phyloP scores from a whole-genome alignment of 2,113 vertebrate genomes.

The Neogobius melanostomus region DNA sequence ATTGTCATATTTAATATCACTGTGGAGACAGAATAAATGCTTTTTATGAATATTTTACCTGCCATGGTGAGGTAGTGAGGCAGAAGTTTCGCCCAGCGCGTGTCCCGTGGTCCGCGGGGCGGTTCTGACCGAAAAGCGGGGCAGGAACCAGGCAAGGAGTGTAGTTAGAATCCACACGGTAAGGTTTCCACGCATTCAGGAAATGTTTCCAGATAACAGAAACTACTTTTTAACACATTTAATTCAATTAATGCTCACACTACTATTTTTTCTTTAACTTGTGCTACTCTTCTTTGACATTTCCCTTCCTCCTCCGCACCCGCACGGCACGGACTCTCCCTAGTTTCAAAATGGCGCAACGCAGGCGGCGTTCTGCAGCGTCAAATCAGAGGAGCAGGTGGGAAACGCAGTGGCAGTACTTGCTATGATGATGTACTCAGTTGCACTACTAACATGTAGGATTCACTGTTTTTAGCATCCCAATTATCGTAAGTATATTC shows the following conservation, averaged over 20 bases:
- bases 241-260: background rate
- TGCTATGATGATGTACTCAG: too few relatives aligned
- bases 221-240: background rate
- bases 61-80: slow-evolving; percentile 62
- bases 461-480: too few relatives aligned
- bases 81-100: slow-evolving; percentile 47
- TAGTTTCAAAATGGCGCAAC: slow-evolving; percentile 78
- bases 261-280: slow-evolving; percentile 46
- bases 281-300: slow-evolving; percentile 60
- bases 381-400: slow-evolving; percentile 11
- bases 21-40: too few relatives aligned
- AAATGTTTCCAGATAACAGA: too few relatives aligned
- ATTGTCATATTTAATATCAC: too few relatives aligned
- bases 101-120: slow-evolving; percentile 50
- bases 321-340: slow-evolving; percentile 50
- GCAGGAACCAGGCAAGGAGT: slow-evolving; percentile 28
- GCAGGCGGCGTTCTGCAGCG: slow-evolving; percentile 46
- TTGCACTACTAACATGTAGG: too few relatives aligned
- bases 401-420: background rate
- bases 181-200: background rate
- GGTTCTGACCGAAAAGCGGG: slow-evolving; percentile 49
- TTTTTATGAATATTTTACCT: slow-evolving; percentile 56
- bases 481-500: too few relatives aligned
- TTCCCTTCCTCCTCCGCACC: slow-evolving; percentile 39
- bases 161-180: slow-evolving; percentile 1